Conservation (phyloP, 2,797 vertebrate species). For the Coccyzus lansbergi region DNA sequence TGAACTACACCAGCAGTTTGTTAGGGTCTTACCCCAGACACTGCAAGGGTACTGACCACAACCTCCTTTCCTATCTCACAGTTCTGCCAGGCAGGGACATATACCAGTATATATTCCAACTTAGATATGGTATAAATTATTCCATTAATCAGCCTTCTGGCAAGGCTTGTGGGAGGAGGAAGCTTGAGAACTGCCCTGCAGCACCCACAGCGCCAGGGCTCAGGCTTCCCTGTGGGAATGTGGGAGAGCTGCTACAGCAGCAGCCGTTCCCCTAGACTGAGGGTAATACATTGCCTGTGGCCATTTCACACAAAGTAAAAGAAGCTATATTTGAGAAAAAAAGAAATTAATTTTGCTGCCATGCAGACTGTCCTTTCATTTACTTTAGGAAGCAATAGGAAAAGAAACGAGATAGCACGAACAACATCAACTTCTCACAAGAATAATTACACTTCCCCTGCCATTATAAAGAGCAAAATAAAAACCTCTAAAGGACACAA, state of each 20-base stretch:
- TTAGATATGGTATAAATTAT: neutral
- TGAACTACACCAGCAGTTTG: neutral
- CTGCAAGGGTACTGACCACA: neutral
- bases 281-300: neutral
- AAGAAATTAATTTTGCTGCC: neutral
- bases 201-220: neutral
- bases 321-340: neutral
- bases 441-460: neutral
- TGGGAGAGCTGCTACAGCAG: neutral
- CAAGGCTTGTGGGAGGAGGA: neutral
- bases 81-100: neutral
- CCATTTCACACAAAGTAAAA: neutral
- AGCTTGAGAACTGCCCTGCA: neutral
- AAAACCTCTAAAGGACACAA: neutral
- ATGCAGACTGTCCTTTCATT: neutral
- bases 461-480: neutral
- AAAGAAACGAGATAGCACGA: neutral
- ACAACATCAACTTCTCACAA: neutral
- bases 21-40: neutral
- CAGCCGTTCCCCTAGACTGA: accelerated
- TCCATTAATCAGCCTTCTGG: neutral
- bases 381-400: neutral
- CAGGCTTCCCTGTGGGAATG: neutral
- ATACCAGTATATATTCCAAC: neutral
- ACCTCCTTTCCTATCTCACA: neutral